A percentile compares a stretch with the other conserved stretches of the same genome.
phyloP scores from a whole-genome alignment of 2,797 vertebrate species.

The Myoxocephalus aenaeus region DNA sequence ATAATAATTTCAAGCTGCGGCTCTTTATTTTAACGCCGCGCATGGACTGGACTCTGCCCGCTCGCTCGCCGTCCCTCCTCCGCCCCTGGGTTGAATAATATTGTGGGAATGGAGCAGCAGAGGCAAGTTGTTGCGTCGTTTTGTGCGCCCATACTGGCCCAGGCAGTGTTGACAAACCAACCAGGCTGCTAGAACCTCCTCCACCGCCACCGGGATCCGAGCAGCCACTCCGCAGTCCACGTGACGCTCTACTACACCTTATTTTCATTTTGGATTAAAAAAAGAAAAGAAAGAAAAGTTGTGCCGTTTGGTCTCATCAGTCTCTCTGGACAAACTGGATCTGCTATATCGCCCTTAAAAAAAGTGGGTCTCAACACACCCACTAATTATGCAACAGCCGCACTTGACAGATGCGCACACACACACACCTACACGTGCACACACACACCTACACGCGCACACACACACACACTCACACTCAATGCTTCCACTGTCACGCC shows the following conservation, averaged over 20 bases:
- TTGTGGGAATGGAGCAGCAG: slow-evolving; percentile 23
- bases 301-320: slow-evolving; percentile 46
- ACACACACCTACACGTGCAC: slow-evolving; percentile 9
- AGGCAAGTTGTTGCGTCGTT: slow-evolving; percentile 56
- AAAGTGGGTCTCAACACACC: slow-evolving; percentile 58
- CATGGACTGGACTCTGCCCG: slow-evolving; percentile 53
- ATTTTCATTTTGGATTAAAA: background rate
- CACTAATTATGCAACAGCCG: slow-evolving; percentile 59
- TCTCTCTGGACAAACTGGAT: slow-evolving; percentile 60
- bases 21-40: slow-evolving; percentile 29
- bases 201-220: background rate
- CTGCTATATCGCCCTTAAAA: slow-evolving; percentile 38
- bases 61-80: slow-evolving; percentile 34
- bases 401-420: slow-evolving; percentile 29
- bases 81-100: slow-evolving; percentile 19
- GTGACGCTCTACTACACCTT: background rate
- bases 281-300: slow-evolving; percentile 28
- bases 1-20: slow-evolving; percentile 33
- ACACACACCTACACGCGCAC: slow-evolving; percentile 20
- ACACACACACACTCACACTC: slow-evolving; percentile 24
- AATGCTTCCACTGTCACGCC: slow-evolving; percentile 34
- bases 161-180: slow-evolving; percentile 33
- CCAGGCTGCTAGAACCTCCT: background rate
- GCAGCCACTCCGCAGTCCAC: background rate
- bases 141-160: slow-evolving; percentile 28